Evolutionary conservation across 2,113 vertebrate species (phyloP).

Genomic region (Lepisosteus oculatus): DNA sequence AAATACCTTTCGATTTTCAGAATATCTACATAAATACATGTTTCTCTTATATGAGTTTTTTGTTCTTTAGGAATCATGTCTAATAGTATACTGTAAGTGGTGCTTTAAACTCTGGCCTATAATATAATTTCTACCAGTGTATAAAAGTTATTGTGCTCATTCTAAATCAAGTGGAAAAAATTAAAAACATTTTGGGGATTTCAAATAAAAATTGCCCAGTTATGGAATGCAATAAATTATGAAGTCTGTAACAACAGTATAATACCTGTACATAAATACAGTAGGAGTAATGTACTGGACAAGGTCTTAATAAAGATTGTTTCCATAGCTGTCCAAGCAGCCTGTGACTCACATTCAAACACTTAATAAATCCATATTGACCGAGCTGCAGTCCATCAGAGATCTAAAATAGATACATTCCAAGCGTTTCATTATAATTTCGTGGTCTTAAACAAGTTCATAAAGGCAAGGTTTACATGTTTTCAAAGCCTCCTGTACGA

Average conservation of each 20-base stretch:
- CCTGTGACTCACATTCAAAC: constrained; percentile 56
- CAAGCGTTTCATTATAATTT: constrained; percentile 44
- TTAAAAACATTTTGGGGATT: constrained; percentile 7
- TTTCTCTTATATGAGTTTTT: no score
- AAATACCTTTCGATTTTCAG: no score
- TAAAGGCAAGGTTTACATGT: constrained; percentile 44
- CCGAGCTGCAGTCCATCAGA: constrained; percentile 51
- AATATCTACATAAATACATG: no score
- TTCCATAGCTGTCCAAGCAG: constrained; percentile 66
- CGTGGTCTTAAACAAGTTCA: constrained; percentile 49
- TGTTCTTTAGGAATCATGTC: no score
- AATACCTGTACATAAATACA: constrained; percentile 41
- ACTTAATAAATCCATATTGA: constrained; percentile 67
- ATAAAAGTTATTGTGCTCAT: no score
- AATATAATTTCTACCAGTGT: no score
- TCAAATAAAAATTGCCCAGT: constrained; percentile 24
- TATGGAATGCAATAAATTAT: constrained; percentile 40
- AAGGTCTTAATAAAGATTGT: constrained; percentile 49
- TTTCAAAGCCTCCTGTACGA: constrained; percentile 46
- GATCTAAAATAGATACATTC: constrained; percentile 43
- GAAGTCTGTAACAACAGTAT: constrained; percentile 40
- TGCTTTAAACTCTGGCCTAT: no score
- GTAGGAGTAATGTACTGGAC: constrained; percentile 55
- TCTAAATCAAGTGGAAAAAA: no score
- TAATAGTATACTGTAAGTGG: no score